phyloP scores from a whole-genome alignment of 1,140 invertebrate genomes.

The Nymphalis io region DNA sequence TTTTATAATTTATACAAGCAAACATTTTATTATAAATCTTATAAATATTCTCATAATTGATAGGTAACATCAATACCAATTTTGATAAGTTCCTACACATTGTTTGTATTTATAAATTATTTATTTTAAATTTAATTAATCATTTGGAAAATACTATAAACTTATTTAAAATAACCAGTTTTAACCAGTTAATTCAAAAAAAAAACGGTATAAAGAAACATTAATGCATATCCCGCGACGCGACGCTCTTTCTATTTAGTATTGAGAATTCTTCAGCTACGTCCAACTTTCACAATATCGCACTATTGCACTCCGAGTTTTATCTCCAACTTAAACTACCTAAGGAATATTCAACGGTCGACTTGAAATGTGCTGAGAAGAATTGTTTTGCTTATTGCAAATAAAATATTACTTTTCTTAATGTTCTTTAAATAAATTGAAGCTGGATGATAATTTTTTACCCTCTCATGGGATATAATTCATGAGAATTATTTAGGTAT shows the following conservation, averaged over 20 bases:
- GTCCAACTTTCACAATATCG: slow-evolving; percentile 64
- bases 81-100: too few species aligned
- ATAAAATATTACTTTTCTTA: slow-evolving; percentile 12
- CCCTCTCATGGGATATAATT: too few species aligned
- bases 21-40: too few species aligned
- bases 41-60: too few species aligned
- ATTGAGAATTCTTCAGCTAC: slow-evolving; percentile 50
- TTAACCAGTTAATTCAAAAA: background rate
- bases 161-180: too few species aligned
- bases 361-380: slow-evolving; percentile 42
- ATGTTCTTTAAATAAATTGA: background rate
- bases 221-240: slow-evolving; percentile 7
- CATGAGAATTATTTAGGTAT: too few species aligned
- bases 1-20: background rate
- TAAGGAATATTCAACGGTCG: slow-evolving; percentile 44
- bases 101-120: too few species aligned
- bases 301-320: slow-evolving; percentile 51
- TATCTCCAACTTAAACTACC: slow-evolving; percentile 56
- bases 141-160: too few species aligned
- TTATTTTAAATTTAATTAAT: too few species aligned
- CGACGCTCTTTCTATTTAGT: slow-evolving; percentile 43
- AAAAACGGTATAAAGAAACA: background rate
- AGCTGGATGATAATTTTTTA: background rate
- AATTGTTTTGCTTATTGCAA: slow-evolving; percentile 34
- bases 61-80: too few species aligned